Base-by-base conservation (phyloP, 2,888 invertebrate genomes). In the Baccha elongata region DNA sequence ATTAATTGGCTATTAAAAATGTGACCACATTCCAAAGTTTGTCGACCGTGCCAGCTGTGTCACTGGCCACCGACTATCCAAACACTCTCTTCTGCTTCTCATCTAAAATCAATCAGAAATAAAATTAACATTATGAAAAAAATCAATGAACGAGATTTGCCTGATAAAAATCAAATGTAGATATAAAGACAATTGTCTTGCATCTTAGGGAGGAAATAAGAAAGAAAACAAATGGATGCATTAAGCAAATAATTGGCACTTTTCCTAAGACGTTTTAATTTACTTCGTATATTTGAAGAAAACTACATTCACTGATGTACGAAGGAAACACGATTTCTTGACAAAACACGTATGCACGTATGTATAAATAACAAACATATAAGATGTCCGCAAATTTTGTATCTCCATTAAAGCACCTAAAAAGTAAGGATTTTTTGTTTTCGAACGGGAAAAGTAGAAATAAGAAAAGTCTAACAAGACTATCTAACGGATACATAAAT, bases 1-100 rank as follows among this genome's bases (percentile, higher is more conserved):
- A 60, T 60, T 60, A 60, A 60, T 60, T 60, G 60, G 44, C 60
- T 13, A 60, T 60, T 29, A 44, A 60, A 13, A n/a, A 8, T 29
- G 44, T 60, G 19, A 44, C 29, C 44, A 60, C 60, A 60, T 60
- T 44, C 60, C 60, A 42, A 32, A 60, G 29, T 44, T 44, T 60
- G 37, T 40, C 37, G 37, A 40, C 13, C 13, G 37, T 8, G 8
- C 29, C 29, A 32, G 29, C 29, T n/a, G n/a, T n/a, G n/a, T n/a
- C 29, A 32, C 8, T 40, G 13, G 35, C n/a, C 3, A 13, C n/a
- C n/a, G 37, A 8, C 29, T 8, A 7, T 2, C 29, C 37, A 13
- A 13, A 40, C 37, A 40, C 35, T 10, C 37, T 13, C 6, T 13
- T 13, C 13, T 13, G 8, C 5, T 8, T 32, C 37, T 40, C 37